Evolutionary conservation across 2,113 vertebrate species (phyloP).

Genomic region (Cricetomys ansorgei): DNA sequence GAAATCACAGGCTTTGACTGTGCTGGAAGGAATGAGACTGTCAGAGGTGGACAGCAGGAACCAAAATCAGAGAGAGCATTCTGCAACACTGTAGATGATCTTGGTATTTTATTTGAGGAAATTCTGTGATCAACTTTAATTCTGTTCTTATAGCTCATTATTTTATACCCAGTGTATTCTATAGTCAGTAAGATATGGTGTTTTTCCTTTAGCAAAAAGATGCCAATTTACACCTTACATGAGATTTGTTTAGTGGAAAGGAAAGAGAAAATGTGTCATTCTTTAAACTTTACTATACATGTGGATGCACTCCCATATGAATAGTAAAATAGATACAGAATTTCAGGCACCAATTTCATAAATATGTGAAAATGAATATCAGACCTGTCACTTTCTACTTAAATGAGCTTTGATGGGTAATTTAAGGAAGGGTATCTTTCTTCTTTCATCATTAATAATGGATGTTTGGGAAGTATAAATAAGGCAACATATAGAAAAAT

Average conservation of each 20-base stretch:
- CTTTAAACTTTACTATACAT: background rate
- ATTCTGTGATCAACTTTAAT: background rate
- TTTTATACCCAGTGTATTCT: background rate
- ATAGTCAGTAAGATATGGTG: background rate
- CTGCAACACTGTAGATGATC: background rate
- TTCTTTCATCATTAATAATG: background rate
- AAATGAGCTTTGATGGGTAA: background rate
- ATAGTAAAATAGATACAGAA: background rate
- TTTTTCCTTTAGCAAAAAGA: background rate
- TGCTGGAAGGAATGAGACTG: background rate
- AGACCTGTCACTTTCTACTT: background rate
- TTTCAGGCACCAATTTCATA: background rate
- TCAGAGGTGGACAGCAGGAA: background rate
- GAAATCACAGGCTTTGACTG: background rate
- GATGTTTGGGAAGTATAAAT: background rate
- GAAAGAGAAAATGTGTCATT: background rate
- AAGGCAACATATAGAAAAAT: background rate
- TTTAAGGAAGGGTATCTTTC: background rate
- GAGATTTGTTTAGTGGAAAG: background rate
- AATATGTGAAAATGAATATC: background rate
- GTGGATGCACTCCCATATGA: background rate
- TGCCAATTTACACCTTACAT: background rate
- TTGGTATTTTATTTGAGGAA: background rate
- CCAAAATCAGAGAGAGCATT: background rate
- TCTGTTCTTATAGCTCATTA: background rate